These are phyloP conservation scores for Nematolebias whitei DNA, from an alignment of 2,113 vertebrate genomes.

Conservation along the genomic window DNA sequence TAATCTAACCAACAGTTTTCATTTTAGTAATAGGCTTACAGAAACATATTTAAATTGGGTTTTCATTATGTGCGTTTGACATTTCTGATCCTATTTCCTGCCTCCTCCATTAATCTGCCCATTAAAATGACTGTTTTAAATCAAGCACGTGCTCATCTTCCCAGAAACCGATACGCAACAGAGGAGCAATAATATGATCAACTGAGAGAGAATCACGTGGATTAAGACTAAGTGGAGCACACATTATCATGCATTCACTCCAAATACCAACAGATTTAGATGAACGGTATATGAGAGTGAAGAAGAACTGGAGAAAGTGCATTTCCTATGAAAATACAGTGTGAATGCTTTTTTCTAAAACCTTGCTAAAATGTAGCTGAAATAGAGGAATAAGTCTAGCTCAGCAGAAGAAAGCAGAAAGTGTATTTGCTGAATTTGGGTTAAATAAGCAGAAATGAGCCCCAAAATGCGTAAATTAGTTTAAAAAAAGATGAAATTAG, in stretches of 20 bases:
- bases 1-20: conserved; percentile 28
- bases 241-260: conserved; percentile 9
- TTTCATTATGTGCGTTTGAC: conserved; percentile 51
- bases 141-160: conserved; percentile 14
- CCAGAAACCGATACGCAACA: conserved; percentile 16
- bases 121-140: conserved; percentile 32
- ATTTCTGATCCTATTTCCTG: conserved; percentile 55
- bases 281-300: conserved; percentile 9
- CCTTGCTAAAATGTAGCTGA: too few species aligned
- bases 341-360: too few species aligned
- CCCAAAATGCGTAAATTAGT: too few species aligned
- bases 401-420: too few species aligned
- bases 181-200: conserved; percentile 25
- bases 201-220: conserved; percentile 20
- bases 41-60: conserved; percentile 40
- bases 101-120: conserved; percentile 32
- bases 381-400: too few species aligned
- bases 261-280: conserved; percentile 30
- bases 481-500: too few species aligned
- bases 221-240: conserved; percentile 37
- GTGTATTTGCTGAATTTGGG: too few species aligned
- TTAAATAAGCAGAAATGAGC: too few species aligned
- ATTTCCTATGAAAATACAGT: too few species aligned
- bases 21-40: conserved; percentile 41
- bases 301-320: not conserved